Percentiles rank a stretch among this genome's conserved stretches.
These are phyloP conservation scores for Lordiphosa mommai DNA, from an alignment of 1,140 invertebrate species.

Conservation along the genomic window DNA sequence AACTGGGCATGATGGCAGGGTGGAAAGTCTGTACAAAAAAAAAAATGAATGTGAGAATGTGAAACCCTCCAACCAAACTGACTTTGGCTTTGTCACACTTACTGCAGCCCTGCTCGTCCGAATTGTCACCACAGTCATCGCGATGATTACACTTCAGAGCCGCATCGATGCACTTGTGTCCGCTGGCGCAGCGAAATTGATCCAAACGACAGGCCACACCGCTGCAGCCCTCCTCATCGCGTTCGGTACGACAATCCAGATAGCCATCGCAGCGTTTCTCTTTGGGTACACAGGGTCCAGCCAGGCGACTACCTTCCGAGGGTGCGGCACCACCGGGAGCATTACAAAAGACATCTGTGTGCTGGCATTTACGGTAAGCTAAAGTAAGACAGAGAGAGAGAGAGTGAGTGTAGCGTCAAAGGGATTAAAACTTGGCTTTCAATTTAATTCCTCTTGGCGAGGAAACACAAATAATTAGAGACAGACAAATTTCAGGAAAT, in stretches of 20 bases:
- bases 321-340: conserved; percentile 79
- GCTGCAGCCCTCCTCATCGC: conserved; percentile 90
- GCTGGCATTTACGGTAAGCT: conserved; percentile 92
- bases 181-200: conserved; percentile 93
- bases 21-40: conserved; percentile 87
- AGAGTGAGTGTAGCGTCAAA: neutral
- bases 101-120: conserved; percentile 93
- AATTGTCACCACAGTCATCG: conserved; percentile 93
- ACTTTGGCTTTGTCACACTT: conserved; percentile 76
- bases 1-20: conserved; percentile 95
- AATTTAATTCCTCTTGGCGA: conserved; percentile 18
- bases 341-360: conserved; percentile 91
- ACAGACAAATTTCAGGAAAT: conserved; percentile 1
- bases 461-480: conserved; percentile 4
- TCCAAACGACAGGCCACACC: conserved; percentile 89
- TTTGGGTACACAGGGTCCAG: conserved; percentile 90
- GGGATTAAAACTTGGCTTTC: conserved; percentile 4
- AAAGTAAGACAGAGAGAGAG: conserved; percentile 19
- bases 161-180: conserved; percentile 90
- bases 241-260: conserved; percentile 91
- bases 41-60: neutral
- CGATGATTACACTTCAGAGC: conserved; percentile 92
- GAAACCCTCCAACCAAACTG: neutral
- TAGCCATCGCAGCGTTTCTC: conserved; percentile 95
- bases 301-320: conserved; percentile 79